Conservation (phyloP, 2,113 vertebrate genomes). For the Gymnorhina tibicen region DNA sequence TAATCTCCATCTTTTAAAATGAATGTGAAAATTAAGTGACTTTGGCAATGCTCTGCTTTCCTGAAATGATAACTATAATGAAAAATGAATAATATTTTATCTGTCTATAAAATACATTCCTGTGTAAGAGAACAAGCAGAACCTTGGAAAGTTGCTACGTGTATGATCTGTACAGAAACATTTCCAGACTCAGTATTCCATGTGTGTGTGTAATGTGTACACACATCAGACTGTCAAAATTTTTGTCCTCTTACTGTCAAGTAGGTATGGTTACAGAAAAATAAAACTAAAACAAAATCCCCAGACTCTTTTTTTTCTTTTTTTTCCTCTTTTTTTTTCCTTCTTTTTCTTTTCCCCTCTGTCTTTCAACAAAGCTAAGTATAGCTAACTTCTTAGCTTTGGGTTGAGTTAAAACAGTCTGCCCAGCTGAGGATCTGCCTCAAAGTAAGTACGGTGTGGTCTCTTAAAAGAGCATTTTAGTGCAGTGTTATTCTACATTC, state of each 20-base stretch:
- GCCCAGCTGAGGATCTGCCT: background rate
- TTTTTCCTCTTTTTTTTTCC: no score
- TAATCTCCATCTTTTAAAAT: slow-evolving; percentile 7
- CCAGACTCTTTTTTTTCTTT: no score
- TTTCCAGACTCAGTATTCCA: fast-evolving
- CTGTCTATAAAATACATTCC: background rate
- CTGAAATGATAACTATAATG: background rate
- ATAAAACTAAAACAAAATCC: background rate
- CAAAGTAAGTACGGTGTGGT: background rate
- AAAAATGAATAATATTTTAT: background rate
- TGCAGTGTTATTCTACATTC: background rate
- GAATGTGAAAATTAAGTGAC: background rate
- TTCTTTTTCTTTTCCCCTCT: fast-evolving
- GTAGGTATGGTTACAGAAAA: background rate
- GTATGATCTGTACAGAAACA: background rate
- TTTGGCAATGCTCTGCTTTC: background rate
- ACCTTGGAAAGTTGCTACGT: background rate
- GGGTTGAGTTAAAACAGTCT: background rate
- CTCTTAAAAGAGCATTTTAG: background rate
- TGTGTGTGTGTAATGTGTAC: background rate
- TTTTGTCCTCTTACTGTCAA: background rate
- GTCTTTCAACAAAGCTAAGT: background rate
- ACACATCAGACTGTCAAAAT: background rate
- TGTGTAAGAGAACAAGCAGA: background rate
- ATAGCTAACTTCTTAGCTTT: background rate